Percentiles rank a stretch among this genome's conserved stretches.
These are phyloP conservation scores for Oryzias dopingdopingensis DNA, from an alignment of 2,797 vertebrate genomes.

Conservation along the genomic window DNA sequence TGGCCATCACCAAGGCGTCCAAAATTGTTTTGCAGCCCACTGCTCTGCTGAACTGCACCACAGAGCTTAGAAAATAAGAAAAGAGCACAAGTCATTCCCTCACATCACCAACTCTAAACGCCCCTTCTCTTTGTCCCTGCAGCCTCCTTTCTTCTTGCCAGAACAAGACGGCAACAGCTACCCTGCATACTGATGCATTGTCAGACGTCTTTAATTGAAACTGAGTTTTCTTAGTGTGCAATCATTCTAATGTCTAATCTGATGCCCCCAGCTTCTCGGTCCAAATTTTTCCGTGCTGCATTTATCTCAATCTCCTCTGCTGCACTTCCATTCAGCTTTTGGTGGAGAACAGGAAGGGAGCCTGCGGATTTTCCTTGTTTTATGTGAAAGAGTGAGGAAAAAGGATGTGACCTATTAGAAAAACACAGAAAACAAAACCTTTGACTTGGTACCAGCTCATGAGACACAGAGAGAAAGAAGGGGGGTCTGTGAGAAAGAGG, in stretches of 20 bases:
- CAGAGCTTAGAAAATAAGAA: conserved; percentile 52
- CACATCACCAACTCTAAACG: conserved; percentile 32
- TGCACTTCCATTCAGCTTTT: conserved; percentile 45
- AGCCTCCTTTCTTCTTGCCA: conserved; percentile 55
- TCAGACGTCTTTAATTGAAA: conserved; percentile 69
- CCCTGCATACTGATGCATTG: conserved; percentile 64
- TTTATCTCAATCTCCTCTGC: conserved; percentile 52
- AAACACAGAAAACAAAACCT: conserved; percentile 58
- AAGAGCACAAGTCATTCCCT: conserved; percentile 56
- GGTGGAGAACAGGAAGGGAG: conserved; percentile 28
- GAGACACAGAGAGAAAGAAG: conserved; percentile 31
- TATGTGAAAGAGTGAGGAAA: conserved; percentile 39
- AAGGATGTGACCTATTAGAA: conserved; percentile 49
- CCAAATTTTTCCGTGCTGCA: conserved; percentile 45
- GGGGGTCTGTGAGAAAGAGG: conserved; percentile 28
- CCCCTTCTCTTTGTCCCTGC: conserved; percentile 48
- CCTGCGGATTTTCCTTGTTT: conserved; percentile 39
- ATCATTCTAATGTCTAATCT: conserved; percentile 62
- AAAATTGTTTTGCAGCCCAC: conserved; percentile 41
- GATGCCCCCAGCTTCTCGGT: conserved; percentile 52
- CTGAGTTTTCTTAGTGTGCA: conserved; percentile 66
- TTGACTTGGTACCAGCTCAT: conserved; percentile 42
- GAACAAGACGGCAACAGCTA: conserved; percentile 43
- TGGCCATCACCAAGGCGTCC: conserved; percentile 53
- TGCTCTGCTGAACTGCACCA: conserved; percentile 47